A percentile compares a stretch with the other conserved stretches of the same genome.
phyloP scores from a whole-genome alignment of 2,888 invertebrate genomes.

The Chamaedrilus cognettii region DNA sequence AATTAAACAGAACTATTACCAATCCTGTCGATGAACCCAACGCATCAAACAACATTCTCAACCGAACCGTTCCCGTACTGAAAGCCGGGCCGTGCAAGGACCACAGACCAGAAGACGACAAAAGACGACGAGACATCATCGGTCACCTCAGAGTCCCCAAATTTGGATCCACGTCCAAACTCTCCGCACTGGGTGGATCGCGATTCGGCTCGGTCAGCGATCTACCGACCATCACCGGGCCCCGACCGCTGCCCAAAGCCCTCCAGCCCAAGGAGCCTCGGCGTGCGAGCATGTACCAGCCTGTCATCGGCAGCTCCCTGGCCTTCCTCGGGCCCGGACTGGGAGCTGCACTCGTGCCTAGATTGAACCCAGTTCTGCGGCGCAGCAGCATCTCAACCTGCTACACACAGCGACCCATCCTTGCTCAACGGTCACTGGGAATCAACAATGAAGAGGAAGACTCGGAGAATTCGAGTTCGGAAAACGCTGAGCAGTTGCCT shows the following conservation, averaged over 20 bases:
- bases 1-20: no score
- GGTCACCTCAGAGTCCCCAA: no score
- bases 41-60: no score
- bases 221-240: constrained; percentile 12
- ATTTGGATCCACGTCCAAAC: no score
- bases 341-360: not conserved
- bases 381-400: constrained; percentile 15
- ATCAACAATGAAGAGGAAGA: no score
- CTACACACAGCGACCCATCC: not conserved
- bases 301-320: constrained; percentile 1
- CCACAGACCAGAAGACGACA: no score
- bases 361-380: not conserved
- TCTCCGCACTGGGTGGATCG: constrained; percentile 5
- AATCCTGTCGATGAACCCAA: no score
- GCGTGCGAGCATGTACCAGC: not conserved
- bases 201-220: not conserved
- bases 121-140: no score
- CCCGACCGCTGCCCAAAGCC: constrained; percentile 12
- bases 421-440: not conserved
- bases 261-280: constrained; percentile 3
- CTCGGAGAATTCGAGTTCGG: no score
- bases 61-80: no score
- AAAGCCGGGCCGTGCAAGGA: no score
- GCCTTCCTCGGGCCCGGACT: constrained; percentile 8
- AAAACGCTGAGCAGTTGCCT: no score